Conservation (phyloP, 2,888 invertebrate genomes). For the Philereme transversata region DNA sequence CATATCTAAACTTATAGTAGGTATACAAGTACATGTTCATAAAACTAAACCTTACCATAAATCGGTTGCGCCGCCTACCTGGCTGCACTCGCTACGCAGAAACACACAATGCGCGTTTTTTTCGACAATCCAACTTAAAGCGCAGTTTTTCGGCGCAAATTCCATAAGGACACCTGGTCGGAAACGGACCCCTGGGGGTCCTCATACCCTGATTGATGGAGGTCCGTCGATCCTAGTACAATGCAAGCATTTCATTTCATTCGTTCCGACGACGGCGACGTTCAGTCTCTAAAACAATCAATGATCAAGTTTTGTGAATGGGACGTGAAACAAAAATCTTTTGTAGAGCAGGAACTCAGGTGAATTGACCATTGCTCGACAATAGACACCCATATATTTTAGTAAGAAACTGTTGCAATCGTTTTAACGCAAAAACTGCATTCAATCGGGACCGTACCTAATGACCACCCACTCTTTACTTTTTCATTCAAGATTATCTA, state of each 20-base stretch:
- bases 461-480: conserved; percentile 11
- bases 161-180: conserved; percentile 83
- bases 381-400: conserved; percentile 16
- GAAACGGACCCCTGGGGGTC: conserved; percentile 81
- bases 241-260: conserved; percentile 52
- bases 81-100: conserved; percentile 71
- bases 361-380: conserved; percentile 48
- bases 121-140: conserved; percentile 66
- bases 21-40: conserved; percentile 10
- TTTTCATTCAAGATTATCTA: neutral
- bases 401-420: conserved; percentile 14
- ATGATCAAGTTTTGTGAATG: conserved; percentile 79
- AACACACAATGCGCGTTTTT: conserved; percentile 75
- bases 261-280: conserved; percentile 73
- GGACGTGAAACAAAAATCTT: conserved; percentile 71
- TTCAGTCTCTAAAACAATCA: conserved; percentile 82
- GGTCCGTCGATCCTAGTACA: conserved; percentile 69
- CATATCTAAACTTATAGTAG: no score
- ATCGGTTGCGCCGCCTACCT: conserved; percentile 63
- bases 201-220: conserved; percentile 73
- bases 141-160: conserved; percentile 80
- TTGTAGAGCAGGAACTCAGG: conserved; percentile 70
- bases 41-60: conserved; percentile 52
- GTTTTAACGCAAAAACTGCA: neutral
- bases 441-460: neutral